Base-by-base conservation (phyloP, 2,888 invertebrate genomes). In the Dysmachus trigonus region DNA sequence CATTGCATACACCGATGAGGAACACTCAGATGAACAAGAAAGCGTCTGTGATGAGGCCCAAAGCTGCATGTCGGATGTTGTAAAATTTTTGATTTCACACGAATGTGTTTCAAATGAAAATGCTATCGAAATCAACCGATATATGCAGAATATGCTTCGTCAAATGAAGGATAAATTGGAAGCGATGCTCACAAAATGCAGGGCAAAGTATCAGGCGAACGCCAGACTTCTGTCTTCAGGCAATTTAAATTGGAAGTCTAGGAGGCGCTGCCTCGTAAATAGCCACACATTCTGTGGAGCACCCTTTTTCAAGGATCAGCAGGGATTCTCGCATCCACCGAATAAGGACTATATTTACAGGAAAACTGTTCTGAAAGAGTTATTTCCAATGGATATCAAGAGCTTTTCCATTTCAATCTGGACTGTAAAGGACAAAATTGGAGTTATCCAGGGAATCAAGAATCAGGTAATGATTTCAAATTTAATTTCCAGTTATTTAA, bases 281-380 rank as follows among this genome's bases (percentile, higher is more conserved):
- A 22, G 27, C 30, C 90, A 90, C 33, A 92, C 92, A 53, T 89
- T 91, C 81, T 93, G 94, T 89, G 93, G 95, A 38, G 93, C 93
- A 89, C 94, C 96, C 0, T 96, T 95, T 89, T 96, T 96, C 88
- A 95, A 95, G 89, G 95, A 95, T 88, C 91, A 90, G 30, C 89
- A 92, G 27, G 93, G 93, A 30, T 94, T 93, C 88, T 91, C 93
- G 3, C 93, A 94, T 27, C 93, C 94, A 0, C 90, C 91, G 30
- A 96, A 96, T 90, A 91, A 92, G 4, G 96, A 96, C 89, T 93
- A 94, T 6, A 92, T 93, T 89, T 91, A 91, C 85, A 93, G 94
- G 73, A 89, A 88, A 38, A 86, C 88, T 4, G 53, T 38, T 0
- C 88, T 88, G 2, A 88, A 89, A 4, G 92, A 92, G 89, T 89